Evolutionary conservation across 1,140 invertebrate species (phyloP).

Genomic region (Drosophila quadrilineata): DNA sequence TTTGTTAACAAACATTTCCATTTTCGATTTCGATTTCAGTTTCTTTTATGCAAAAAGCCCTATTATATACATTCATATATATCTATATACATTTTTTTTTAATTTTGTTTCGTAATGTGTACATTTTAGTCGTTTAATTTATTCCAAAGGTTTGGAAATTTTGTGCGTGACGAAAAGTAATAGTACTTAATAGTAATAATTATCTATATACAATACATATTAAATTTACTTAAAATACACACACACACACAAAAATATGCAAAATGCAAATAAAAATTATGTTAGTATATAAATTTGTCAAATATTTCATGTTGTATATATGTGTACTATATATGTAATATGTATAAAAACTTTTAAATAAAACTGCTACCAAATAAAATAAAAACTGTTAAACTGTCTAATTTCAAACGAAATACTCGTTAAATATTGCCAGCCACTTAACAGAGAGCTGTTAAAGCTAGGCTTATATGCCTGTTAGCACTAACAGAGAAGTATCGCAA

Average conservation of each 20-base stretch:
- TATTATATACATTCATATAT: too few species aligned
- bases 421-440: too few species aligned
- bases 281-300: conserved; percentile 71
- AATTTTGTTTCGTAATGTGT: conserved; percentile 71
- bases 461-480: too few species aligned
- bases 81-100: too few species aligned
- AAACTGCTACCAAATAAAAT: conserved; percentile 73
- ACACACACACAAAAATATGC: not conserved
- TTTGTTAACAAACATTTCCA: conserved; percentile 1
- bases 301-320: conserved; percentile 72
- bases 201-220: conserved; percentile 40
- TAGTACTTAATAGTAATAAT: conserved; percentile 73
- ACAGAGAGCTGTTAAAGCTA: too few species aligned
- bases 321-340: conserved; percentile 53
- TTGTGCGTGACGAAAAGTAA: conserved; percentile 56
- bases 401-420: too few species aligned
- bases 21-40: conserved; percentile 10
- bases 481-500: too few species aligned
- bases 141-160: conserved; percentile 72
- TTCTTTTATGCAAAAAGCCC: conserved; percentile 20
- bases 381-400: not conserved
- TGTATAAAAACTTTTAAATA: conserved; percentile 69
- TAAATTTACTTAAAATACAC: not conserved
- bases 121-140: conserved; percentile 75
- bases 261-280: conserved; percentile 29